Conservation (phyloP, 2,888 invertebrate species). For the Amphipyra berbera region DNA sequence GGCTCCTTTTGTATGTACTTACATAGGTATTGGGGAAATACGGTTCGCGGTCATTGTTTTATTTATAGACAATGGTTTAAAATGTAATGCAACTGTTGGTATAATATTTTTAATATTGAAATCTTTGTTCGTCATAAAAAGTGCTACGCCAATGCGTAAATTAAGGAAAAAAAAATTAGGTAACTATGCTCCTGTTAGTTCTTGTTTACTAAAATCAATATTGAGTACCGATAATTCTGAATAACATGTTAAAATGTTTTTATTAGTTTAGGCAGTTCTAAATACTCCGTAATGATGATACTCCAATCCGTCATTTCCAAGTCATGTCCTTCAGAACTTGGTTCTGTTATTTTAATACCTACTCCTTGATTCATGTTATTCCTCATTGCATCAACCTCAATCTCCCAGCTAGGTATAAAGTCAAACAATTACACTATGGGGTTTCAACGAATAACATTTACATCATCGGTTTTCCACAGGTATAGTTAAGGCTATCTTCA, state of each 20-base stretch:
- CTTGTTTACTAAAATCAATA: too few species aligned
- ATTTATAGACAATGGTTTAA: conserved; percentile 14
- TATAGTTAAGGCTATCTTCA: conserved; percentile 12
- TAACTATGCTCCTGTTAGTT: too few species aligned
- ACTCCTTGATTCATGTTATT: background rate
- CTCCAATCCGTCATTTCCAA: too few species aligned
- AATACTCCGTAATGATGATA: too few species aligned
- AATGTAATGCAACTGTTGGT: conserved; percentile 3
- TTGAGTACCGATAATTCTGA: too few species aligned
- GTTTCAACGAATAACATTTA: background rate
- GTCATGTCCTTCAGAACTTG: too few species aligned
- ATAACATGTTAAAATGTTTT: too few species aligned
- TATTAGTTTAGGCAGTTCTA: too few species aligned
- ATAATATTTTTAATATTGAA: background rate
- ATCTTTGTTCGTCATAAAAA: background rate
- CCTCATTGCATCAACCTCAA: background rate
- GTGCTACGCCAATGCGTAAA: background rate
- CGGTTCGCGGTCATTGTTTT: conserved; percentile 14
- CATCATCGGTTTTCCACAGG: conserved; percentile 4
- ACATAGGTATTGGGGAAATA: conserved; percentile 44
- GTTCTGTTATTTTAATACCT: too few species aligned
- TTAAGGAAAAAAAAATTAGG: background rate
- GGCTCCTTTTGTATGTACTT: conserved; percentile 1
- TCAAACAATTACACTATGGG: background rate
- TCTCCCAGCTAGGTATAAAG: background rate